These are phyloP conservation scores for Plectropomus leopardus DNA, from an alignment of 2,113 vertebrate species.

Conservation along the genomic window DNA sequence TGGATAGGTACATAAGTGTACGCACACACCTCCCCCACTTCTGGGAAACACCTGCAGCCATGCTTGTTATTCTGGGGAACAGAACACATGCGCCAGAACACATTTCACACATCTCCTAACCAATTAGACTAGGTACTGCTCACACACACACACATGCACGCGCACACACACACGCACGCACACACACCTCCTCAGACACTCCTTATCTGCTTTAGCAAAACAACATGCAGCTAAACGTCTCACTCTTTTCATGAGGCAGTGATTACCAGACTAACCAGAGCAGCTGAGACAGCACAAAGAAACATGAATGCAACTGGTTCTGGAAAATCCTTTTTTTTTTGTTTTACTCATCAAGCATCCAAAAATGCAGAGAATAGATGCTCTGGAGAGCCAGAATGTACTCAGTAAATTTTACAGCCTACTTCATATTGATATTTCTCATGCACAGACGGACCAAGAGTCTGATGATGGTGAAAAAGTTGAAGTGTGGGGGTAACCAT, in stretches of 20 bases:
- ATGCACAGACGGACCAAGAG: not conserved
- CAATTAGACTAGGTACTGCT: constrained; percentile 41
- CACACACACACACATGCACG: constrained; percentile 5
- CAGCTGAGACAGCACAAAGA: not conserved
- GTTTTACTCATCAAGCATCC: no score
- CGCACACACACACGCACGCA: constrained; percentile 18
- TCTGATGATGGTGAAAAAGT: not conserved
- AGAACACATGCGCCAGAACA: constrained; percentile 52
- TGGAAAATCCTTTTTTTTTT: not conserved
- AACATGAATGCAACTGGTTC: constrained; percentile 2
- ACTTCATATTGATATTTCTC: not conserved
- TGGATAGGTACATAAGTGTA: no score
- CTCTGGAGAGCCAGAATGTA: not conserved
- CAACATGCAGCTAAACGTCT: constrained; percentile 1
- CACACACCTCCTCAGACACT: constrained; percentile 4
- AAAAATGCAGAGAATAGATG: not conserved
- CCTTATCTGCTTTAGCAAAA: constrained; percentile 17
- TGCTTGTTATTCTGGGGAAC: constrained; percentile 53
- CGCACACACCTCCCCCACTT: constrained; percentile 40
- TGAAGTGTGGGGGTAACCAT: not conserved
- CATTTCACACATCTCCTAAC: constrained; percentile 44
- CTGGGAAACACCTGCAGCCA: constrained; percentile 61
- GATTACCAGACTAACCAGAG: not conserved
- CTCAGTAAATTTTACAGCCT: not conserved
- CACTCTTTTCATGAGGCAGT: constrained; percentile 26